Evolutionary conservation across 2,797 vertebrate genomes (phyloP).

Genomic region (Thaleichthys pacificus): DNA sequence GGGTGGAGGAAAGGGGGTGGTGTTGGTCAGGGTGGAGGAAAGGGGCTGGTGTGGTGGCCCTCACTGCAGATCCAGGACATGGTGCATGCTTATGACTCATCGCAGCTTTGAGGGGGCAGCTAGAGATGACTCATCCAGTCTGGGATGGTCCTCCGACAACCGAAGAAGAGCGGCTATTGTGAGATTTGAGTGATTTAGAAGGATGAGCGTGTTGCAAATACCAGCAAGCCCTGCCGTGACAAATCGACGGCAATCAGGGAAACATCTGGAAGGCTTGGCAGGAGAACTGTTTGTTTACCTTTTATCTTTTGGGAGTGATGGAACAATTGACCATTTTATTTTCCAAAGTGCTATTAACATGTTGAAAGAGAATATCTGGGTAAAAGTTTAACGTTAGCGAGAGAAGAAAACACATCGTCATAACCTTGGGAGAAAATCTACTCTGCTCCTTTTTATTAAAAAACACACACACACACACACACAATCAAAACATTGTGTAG

Average conservation of each 20-base stretch:
- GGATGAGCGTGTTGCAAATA: background rate
- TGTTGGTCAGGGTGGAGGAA: too few species aligned
- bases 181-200: background rate
- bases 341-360: background rate
- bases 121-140: constrained; percentile 15
- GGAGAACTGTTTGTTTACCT: background rate
- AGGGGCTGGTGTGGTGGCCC: background rate
- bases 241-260: background rate
- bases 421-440: constrained; percentile 36
- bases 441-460: constrained; percentile 57
- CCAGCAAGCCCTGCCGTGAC: background rate
- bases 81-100: constrained; percentile 24
- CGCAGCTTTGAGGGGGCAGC: constrained; percentile 15
- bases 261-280: background rate
- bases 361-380: constrained; percentile 4
- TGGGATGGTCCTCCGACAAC: background rate
- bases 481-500: constrained; percentile 63
- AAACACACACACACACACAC: constrained; percentile 32
- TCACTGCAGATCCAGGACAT: constrained; percentile 6
- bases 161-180: constrained; percentile 8
- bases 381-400: too few species aligned
- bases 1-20: too few species aligned
- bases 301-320: background rate
- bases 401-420: background rate
- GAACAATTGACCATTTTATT: background rate